phyloP scores from a whole-genome alignment of 2,797 vertebrate species.

The Sylvilagus floridanus region DNA sequence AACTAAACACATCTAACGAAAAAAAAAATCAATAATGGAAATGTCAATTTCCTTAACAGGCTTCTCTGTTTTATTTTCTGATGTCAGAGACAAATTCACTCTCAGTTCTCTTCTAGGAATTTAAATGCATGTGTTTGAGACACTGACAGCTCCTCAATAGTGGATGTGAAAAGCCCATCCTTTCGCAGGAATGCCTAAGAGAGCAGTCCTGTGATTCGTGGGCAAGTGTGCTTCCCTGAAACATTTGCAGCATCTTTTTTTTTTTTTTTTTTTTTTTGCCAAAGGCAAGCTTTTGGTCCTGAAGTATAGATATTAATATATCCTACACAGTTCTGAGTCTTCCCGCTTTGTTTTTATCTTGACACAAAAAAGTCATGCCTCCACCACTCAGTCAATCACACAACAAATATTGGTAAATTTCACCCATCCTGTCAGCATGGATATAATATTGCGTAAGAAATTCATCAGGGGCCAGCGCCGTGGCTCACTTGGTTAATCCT shows the following conservation, averaged over 20 bases:
- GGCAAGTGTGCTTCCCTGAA: neutral
- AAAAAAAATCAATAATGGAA: constrained; percentile 37
- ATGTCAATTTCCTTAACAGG: constrained; percentile 54
- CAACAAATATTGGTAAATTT: neutral
- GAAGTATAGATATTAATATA: neutral
- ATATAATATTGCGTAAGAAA: neutral
- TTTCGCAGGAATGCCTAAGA: constrained; percentile 32
- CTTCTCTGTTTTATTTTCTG: neutral
- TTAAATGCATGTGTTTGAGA: constrained; percentile 3
- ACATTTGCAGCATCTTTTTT: neutral
- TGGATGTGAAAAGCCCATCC: constrained; percentile 15
- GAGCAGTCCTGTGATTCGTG: neutral
- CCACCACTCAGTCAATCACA: neutral
- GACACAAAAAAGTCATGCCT: neutral
- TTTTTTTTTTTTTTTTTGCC: neutral
- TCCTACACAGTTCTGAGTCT: neutral
- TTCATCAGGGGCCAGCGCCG: too few species aligned
- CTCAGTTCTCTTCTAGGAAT: constrained; percentile 16
- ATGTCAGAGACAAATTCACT: constrained; percentile 62
- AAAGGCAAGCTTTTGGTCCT: neutral
- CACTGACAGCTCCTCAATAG: constrained; percentile 29
- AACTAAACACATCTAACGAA: constrained; percentile 66
- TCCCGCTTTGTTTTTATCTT: constrained; percentile 13
- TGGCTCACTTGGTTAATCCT: too few species aligned
- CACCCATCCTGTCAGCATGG: neutral